Evolutionary conservation across 2,888 invertebrate species (phyloP), one percentile per base, ranked within the genome.

Genomic region (Phalera bucephala): DNA sequence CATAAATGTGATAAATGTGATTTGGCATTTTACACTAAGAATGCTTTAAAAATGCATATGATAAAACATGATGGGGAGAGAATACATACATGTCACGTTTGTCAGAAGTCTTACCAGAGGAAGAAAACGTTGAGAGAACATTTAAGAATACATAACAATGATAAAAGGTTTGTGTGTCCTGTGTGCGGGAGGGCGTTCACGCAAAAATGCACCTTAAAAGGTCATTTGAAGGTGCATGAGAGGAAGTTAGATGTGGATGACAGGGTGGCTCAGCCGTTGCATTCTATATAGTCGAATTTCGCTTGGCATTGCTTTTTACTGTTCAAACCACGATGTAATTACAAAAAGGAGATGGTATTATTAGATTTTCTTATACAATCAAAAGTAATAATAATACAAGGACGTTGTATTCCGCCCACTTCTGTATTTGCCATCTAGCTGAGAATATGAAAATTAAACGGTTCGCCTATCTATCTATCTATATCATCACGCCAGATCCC

Each of bases 1-100:
- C 91, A 85, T 9, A 82, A 86, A 8, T 92, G 91, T 31, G 82
- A 82, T 13, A 81, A 91, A 19, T 92, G 92, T 26, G 85, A 90
- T 15, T 56, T 87, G 1, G 90, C 90, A 0, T 92, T 91, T 42
- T 91, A 91, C 34, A 89, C 90, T 0, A 87, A 87, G 40, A 91
- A 91, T 32, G 90, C 91, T 3, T 56, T 92, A 14, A 91, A 91
- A 40, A 91, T 90, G 78, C 92, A 92, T 40, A 90, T 91, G 86
- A 90, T 91, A 0, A 91, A 89, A 8, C 92, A 92, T 26, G 90
- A 91, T 0, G 91, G 90, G 0, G 87, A 88, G 13, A 55, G 91
- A 9, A 91, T 91, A 13, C 91, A 90, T 14, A 73, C 78, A 0
- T 92, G 92, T 41, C 74, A 72, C 4, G 75, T 91, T 0, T 92